These are phyloP conservation scores for Hirtodrosophila duncani DNA, from an alignment of 2,888 invertebrate species.

Conservation along the genomic window DNA sequence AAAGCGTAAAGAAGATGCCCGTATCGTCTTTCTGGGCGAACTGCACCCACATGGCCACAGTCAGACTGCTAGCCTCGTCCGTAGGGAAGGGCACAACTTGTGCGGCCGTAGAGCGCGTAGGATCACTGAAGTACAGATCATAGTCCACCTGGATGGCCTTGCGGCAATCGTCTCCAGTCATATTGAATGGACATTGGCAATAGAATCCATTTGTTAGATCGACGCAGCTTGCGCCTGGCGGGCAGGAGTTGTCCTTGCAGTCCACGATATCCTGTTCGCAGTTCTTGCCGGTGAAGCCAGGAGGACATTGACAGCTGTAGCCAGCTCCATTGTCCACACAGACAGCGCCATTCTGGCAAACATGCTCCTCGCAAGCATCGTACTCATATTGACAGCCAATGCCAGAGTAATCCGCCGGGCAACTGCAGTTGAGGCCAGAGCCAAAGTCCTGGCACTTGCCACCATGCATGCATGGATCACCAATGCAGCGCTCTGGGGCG, in stretches of 20 bases:
- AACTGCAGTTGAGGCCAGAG: conserved; percentile 95
- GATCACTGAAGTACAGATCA: conserved; percentile 96
- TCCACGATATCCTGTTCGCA: conserved; percentile 94
- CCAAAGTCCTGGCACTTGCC: conserved; percentile 97
- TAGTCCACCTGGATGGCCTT: conserved; percentile 99
- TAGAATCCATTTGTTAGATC: conserved; percentile 94
- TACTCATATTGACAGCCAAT: conserved; percentile 96
- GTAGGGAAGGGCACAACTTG: conserved; percentile 94
- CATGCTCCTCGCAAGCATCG: conserved; percentile 92
- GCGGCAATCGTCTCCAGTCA: conserved; percentile 97
- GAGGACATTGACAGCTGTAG: conserved; percentile 91
- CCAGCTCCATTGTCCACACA: conserved; percentile 92
- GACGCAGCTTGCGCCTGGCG: conserved; percentile 94
- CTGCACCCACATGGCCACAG: conserved; percentile 97
- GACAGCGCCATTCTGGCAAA: conserved; percentile 95
- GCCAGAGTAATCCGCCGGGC: conserved; percentile 90
- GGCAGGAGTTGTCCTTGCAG: conserved; percentile 95
- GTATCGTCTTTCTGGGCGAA: conserved; percentile 94
- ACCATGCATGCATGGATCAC: conserved; percentile 93
- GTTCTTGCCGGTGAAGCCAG: conserved; percentile 88
- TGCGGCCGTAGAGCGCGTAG: conserved; percentile 92
- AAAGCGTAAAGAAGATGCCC: conserved; percentile 95
- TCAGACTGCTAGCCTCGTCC: conserved; percentile 86
- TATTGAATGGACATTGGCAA: conserved; percentile 97
- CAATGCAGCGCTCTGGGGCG: conserved; percentile 88